A percentile compares a stretch with the other conserved stretches of the same genome.
phyloP scores from a whole-genome alignment of 2,113 vertebrate species.

The Neolamprologus caudopunctatus region DNA sequence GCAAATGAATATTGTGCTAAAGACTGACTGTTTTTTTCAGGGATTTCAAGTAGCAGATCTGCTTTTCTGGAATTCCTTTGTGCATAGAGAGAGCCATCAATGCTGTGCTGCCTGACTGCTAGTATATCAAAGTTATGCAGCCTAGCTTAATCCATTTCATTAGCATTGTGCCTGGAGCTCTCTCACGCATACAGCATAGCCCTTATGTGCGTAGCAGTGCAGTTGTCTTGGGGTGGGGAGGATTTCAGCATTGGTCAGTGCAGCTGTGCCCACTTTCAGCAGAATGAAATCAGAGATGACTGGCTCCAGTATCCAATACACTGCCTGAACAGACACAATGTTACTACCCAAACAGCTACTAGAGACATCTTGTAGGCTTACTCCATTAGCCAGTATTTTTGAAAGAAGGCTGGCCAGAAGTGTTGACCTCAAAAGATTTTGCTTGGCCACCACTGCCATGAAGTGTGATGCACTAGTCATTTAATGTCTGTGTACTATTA shows the following conservation, averaged over 20 bases:
- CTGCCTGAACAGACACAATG: constrained; percentile 44
- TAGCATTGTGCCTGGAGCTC: constrained; percentile 58
- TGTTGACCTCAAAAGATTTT: background rate
- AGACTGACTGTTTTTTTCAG: constrained; percentile 17
- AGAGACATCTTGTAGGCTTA: constrained; percentile 4
- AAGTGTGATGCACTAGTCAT: background rate
- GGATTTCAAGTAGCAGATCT: constrained; percentile 32
- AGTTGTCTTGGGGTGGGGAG: constrained; percentile 77
- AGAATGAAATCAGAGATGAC: constrained; percentile 75
- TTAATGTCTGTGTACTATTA: background rate
- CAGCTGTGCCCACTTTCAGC: constrained; percentile 82
- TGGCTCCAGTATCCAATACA: constrained; percentile 53
- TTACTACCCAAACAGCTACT: constrained; percentile 15
- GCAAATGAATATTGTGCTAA: background rate
- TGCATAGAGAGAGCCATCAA: constrained; percentile 14
- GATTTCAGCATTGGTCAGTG: constrained; percentile 57
- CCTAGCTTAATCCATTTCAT: constrained; percentile 66
- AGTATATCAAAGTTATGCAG: constrained; percentile 41
- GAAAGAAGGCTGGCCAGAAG: background rate
- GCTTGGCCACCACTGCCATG: background rate
- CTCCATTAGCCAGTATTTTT: background rate
- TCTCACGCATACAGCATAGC: constrained; percentile 73
- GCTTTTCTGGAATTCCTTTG: background rate
- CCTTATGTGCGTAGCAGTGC: constrained; percentile 76
- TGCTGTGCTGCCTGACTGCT: background rate